A percentile compares a stretch with the other conserved stretches of the same genome.
Conservation (phyloP, 2,113 vertebrate genomes). For the Psilopsiagon aymara region DNA sequence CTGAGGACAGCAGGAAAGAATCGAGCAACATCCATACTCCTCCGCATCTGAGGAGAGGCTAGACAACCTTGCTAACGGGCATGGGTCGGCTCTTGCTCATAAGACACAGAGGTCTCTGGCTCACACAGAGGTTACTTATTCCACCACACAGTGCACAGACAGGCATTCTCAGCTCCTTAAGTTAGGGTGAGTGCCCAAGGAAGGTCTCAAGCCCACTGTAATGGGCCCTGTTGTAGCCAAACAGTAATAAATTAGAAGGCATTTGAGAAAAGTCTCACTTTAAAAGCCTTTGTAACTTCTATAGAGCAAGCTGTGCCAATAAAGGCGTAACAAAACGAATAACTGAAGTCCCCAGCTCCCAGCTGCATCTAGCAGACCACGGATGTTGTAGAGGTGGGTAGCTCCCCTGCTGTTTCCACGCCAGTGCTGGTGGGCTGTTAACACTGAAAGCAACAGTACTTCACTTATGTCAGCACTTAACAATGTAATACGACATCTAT, state of each 20-base stretch:
- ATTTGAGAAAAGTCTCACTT: background rate
- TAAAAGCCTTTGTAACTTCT: background rate
- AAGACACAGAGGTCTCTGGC: background rate
- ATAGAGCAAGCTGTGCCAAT: background rate
- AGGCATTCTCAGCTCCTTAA: background rate
- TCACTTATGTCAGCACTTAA: slow-evolving; percentile 53
- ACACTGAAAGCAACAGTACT: slow-evolving; percentile 20
- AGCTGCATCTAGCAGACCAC: background rate
- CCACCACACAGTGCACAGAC: fast-evolving
- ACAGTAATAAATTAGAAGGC: background rate
- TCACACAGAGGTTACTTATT: background rate
- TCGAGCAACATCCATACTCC: background rate
- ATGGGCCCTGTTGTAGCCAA: background rate
- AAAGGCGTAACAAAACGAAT: background rate
- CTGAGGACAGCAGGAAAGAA: background rate
- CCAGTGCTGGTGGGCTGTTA: background rate
- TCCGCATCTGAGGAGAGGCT: background rate
- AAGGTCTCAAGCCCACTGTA: background rate
- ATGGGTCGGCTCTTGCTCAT: fast-evolving
- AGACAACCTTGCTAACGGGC: background rate
- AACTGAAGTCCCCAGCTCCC: background rate
- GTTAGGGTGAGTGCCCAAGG: background rate
- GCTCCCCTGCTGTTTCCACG: background rate
- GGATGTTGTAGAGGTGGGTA: background rate
- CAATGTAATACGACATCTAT: slow-evolving; percentile 44